phyloP scores from a whole-genome alignment of 2,113 vertebrate genomes.

The Okapia johnstoni region DNA sequence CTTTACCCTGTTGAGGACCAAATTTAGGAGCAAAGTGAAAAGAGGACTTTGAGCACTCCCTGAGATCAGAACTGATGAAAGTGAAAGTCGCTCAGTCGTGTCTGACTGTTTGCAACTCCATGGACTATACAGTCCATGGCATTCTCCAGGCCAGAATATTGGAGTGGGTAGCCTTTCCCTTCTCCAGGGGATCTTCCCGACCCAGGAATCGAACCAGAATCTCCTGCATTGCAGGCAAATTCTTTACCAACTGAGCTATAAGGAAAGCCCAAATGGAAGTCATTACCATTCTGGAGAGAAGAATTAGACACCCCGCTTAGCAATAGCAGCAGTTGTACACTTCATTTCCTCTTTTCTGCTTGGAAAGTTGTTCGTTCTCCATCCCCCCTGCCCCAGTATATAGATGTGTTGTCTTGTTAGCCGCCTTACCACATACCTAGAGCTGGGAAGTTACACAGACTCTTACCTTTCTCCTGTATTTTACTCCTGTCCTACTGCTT shows the following conservation, averaged over 20 bases:
- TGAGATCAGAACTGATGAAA: slow-evolving; percentile 37
- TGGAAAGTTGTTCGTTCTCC: slow-evolving; percentile 5
- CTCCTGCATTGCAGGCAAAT: neutral
- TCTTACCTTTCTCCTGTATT: neutral
- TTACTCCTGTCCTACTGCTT: neutral
- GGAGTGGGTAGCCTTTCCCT: neutral
- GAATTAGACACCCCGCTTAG: slow-evolving; percentile 39
- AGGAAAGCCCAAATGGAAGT: neutral
- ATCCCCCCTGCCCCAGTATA: neutral
- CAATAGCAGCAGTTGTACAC: neutral
- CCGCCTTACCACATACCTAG: neutral
- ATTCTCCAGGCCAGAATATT: neutral
- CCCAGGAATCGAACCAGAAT: neutral
- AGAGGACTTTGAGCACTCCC: neutral
- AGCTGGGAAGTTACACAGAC: neutral
- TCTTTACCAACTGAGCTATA: neutral
- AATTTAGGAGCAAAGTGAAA: neutral
- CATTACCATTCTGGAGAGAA: slow-evolving; percentile 29
- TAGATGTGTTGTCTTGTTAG: neutral
- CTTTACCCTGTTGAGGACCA: neutral
- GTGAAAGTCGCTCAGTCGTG: neutral
- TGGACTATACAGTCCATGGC: neutral
- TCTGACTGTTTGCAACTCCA: neutral
- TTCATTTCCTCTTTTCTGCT: slow-evolving; percentile 24
- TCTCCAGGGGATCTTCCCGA: neutral